Evolutionary conservation across 2,888 invertebrate genomes (phyloP).

Genomic region (Pheosia tremula): DNA sequence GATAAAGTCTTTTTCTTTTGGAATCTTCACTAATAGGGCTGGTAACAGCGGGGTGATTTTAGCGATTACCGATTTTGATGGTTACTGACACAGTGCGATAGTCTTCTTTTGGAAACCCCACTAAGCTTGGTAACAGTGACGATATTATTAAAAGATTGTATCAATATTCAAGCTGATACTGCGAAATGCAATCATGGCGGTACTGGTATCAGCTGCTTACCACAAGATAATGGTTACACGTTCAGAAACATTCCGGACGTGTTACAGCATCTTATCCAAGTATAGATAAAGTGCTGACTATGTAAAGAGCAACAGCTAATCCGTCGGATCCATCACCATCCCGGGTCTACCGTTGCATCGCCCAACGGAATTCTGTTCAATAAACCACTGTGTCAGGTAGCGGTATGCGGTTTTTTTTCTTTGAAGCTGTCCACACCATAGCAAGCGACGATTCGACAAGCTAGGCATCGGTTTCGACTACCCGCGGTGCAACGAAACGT

Average conservation of each 20-base stretch:
- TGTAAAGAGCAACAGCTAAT: slow-evolving; percentile 37
- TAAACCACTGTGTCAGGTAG: slow-evolving; percentile 81
- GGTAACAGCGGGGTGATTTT: no score
- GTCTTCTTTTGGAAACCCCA: no score
- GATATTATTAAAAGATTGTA: no score
- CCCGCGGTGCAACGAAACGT: slow-evolving; percentile 5
- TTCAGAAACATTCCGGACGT: background rate
- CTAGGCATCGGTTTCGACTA: slow-evolving; percentile 28
- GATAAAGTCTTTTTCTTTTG: no score
- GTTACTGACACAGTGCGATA: no score
- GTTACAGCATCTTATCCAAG: background rate
- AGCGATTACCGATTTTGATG: no score
- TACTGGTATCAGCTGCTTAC: background rate
- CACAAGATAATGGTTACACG: background rate
- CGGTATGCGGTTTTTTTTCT: slow-evolving; percentile 78
- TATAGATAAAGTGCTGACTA: slow-evolving; percentile 19
- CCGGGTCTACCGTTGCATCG: slow-evolving; percentile 56
- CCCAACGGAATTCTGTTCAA: slow-evolving; percentile 73
- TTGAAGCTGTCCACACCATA: slow-evolving; percentile 55
- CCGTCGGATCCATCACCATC: slow-evolving; percentile 35
- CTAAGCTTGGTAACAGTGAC: no score
- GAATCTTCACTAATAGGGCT: no score
- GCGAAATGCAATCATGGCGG: no score
- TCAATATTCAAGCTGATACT: no score
- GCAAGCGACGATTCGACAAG: slow-evolving; percentile 61